Conservation (phyloP, 2,797 vertebrate genomes). For the Acomys russatus region DNA sequence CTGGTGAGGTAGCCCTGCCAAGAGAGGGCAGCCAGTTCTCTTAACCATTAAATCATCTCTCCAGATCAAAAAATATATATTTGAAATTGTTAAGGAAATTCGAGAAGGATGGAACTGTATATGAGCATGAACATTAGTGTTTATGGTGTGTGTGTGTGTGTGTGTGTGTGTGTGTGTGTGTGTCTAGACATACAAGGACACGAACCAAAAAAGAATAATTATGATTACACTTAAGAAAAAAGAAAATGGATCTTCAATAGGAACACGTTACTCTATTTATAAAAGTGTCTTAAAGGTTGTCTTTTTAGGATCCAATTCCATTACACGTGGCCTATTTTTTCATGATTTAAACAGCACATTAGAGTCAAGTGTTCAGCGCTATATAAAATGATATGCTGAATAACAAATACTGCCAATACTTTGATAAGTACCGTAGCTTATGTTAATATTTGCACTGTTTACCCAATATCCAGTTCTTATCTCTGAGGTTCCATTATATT, state of each 20-base stretch:
- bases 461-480: neutral
- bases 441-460: conserved; percentile 34
- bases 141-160: neutral
- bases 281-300: neutral
- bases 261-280: neutral
- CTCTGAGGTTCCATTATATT: neutral
- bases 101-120: neutral
- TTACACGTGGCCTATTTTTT: neutral
- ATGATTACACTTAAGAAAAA: neutral
- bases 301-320: neutral
- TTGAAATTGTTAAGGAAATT: neutral
- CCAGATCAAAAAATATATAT: neutral
- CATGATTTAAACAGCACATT: neutral
- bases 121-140: neutral
- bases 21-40: neutral
- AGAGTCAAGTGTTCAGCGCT: neutral
- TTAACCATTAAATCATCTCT: neutral
- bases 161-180: no score
- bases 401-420: conserved; percentile 69
- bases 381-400: conserved; percentile 41
- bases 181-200: fast-evolving
- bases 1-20: no score
- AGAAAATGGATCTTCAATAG: neutral
- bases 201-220: neutral
- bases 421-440: conserved; percentile 42